phyloP scores from a whole-genome alignment of 2,113 vertebrate species.

The Onychostruthus taczanowskii region DNA sequence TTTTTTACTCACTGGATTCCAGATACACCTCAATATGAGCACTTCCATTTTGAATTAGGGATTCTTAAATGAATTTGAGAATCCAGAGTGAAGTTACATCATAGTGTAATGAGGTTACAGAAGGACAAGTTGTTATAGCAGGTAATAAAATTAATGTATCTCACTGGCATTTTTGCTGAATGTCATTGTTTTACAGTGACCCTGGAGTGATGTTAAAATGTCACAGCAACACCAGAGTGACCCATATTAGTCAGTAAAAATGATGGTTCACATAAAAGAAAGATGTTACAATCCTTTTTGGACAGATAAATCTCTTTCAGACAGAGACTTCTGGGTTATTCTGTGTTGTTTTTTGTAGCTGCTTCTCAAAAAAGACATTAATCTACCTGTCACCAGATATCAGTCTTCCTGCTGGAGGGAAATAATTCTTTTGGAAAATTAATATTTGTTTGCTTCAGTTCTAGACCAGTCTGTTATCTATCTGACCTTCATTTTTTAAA shows the following conservation, averaged over 20 bases:
- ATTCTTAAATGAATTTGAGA: conserved; percentile 24
- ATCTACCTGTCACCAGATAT: background rate
- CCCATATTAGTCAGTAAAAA: background rate
- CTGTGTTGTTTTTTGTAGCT: background rate
- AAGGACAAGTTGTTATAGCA: background rate
- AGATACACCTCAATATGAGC: background rate
- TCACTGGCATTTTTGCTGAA: background rate
- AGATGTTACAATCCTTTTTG: background rate
- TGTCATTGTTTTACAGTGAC: background rate
- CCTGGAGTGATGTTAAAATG: background rate
- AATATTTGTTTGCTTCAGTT: background rate
- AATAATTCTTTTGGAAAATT: background rate
- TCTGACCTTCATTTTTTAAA: background rate
- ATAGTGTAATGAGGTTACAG: background rate
- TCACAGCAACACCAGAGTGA: background rate
- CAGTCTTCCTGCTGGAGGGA: background rate
- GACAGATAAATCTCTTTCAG: background rate
- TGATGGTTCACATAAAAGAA: background rate
- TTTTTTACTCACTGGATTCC: background rate
- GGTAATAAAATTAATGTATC: conserved; percentile 4
- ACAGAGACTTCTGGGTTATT: background rate
- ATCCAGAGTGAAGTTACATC: background rate
- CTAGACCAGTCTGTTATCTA: background rate
- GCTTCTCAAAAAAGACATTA: background rate
- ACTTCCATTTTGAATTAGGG: background rate